Evolutionary conservation across 2,888 invertebrate genomes (phyloP).

Genomic region (Chelonus formosanus): DNA sequence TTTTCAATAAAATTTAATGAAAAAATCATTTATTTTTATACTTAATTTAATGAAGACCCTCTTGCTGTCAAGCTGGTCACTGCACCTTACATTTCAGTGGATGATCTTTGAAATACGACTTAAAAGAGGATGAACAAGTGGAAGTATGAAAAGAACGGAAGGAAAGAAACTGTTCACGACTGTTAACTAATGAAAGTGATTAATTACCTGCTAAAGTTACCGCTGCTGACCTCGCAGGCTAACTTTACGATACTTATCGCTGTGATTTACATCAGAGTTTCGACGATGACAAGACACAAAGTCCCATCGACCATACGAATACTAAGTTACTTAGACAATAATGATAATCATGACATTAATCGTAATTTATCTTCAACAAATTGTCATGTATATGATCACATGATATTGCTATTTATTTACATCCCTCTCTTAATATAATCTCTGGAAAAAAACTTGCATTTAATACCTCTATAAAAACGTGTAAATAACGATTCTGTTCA

Average conservation of each 20-base stretch:
- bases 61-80: no score
- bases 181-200: slow-evolving; percentile 46
- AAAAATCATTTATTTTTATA: slow-evolving; percentile 2
- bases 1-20: slow-evolving; percentile 1
- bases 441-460: no score
- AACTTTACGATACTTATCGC: slow-evolving; percentile 49
- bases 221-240: slow-evolving; percentile 29
- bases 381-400: background rate
- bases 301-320: no score
- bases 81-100: no score
- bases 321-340: no score
- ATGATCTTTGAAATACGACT: no score
- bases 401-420: background rate
- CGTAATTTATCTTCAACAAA: slow-evolving; percentile 8
- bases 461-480: no score
- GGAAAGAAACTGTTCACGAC: slow-evolving; percentile 1
- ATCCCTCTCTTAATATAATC: background rate
- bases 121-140: slow-evolving; percentile 11
- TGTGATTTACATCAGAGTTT: slow-evolving; percentile 46
- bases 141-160: slow-evolving; percentile 3
- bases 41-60: slow-evolving; percentile 1
- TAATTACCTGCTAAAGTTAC: slow-evolving; percentile 41
- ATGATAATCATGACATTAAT: slow-evolving; percentile 8
- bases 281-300: slow-evolving; percentile 42
- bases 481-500: no score